Percentiles rank a stretch among this genome's conserved stretches.
phyloP scores from a whole-genome alignment of 2,888 invertebrate species.

The Drosophila emarginata region DNA sequence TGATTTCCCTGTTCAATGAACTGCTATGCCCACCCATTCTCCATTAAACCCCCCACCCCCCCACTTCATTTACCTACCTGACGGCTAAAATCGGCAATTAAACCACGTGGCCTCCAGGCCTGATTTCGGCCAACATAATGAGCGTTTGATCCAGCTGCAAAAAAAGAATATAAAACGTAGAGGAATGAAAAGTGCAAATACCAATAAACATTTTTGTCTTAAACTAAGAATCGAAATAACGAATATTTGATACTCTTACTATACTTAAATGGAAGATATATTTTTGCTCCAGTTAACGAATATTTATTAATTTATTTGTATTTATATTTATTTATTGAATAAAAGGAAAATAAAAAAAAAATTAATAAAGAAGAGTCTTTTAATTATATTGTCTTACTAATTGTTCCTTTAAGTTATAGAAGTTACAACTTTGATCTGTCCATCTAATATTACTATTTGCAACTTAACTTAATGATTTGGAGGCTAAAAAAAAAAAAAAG shows the following conservation, averaged over 20 bases:
- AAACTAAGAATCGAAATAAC: background rate
- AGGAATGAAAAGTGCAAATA: slow-evolving; percentile 1
- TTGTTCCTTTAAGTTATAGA: no score
- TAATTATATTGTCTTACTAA: no score
- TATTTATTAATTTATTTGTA: no score
- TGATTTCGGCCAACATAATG: slow-evolving; percentile 1
- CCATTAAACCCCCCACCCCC: background rate
- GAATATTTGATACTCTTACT: background rate
- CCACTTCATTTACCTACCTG: background rate
- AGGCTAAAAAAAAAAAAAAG: no score
- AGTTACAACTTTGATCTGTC: no score
- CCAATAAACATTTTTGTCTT: background rate
- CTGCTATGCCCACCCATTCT: background rate
- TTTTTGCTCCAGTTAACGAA: background rate
- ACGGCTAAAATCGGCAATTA: slow-evolving; percentile 4
- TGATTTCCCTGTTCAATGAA: slow-evolving; percentile 20
- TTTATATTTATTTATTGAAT: no score
- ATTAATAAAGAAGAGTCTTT: no score
- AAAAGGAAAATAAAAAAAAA: no score
- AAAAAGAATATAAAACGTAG: background rate
- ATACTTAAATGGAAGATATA: background rate
- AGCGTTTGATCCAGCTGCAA: background rate
- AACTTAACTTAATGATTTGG: no score
- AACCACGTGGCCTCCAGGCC: background rate
- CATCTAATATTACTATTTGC: no score